phyloP scores from a whole-genome alignment of 2,797 vertebrate species.

The Cichlasoma orientale region DNA sequence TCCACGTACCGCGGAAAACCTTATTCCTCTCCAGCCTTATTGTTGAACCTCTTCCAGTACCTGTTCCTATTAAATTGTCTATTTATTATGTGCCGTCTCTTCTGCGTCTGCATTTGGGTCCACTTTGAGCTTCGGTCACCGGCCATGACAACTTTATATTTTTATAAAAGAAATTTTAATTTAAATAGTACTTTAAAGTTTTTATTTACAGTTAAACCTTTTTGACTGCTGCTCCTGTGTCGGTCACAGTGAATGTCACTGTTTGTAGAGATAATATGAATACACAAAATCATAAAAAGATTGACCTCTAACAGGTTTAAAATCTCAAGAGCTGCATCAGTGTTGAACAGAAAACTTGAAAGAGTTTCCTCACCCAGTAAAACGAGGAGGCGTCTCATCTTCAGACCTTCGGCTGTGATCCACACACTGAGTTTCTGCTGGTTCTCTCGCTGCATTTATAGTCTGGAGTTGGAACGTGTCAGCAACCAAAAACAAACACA shows the following conservation, averaged over 20 bases:
- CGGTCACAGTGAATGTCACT: accelerated
- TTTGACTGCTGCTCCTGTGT: neutral
- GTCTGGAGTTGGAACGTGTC: neutral
- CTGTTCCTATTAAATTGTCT: too few species aligned
- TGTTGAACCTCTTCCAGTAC: too few species aligned
- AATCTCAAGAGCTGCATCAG: neutral
- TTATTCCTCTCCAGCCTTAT: too few species aligned
- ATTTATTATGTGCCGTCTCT: too few species aligned
- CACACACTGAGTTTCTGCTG: neutral
- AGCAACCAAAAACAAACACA: neutral
- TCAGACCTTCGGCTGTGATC: neutral
- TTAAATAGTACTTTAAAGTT: neutral
- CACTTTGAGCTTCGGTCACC: too few species aligned
- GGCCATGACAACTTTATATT: too few species aligned
- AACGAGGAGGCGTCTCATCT: conserved; percentile 26
- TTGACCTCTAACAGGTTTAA: neutral
- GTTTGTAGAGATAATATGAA: neutral
- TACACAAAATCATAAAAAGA: neutral
- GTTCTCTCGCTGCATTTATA: neutral
- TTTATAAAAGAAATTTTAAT: too few species aligned
- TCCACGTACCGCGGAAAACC: too few species aligned
- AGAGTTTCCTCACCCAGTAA: conserved; percentile 45
- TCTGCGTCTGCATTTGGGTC: too few species aligned
- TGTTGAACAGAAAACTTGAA: too few species aligned
- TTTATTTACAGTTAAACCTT: too few species aligned